Base-by-base conservation (phyloP, 1,140 invertebrate genomes). In the Trachymyrmex septentrionalis region DNA sequence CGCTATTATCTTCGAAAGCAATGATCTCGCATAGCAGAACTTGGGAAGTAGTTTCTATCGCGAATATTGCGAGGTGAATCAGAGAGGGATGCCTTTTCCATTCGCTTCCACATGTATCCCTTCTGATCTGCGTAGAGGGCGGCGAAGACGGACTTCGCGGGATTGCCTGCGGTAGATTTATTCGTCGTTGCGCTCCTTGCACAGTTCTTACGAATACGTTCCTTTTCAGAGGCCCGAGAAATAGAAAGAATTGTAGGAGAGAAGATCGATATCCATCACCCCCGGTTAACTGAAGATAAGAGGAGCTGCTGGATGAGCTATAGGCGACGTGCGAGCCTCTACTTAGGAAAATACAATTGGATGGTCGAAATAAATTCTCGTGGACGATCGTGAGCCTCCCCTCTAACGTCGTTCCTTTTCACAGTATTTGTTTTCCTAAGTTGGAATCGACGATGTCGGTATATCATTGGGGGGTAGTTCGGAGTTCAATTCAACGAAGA, bases 271-370 rank as follows among this genome's bases (percentile, higher is more conserved):
- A 93, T 94, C 90, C 90, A 93, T 94, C 92, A 94, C 90, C 87
- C 88, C 9, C 1, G 88, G 92, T 93, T 94, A 93, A 91, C 88
- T 86, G 44, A 85, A 92, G 92, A 92, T 94, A 94, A 93, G 92
- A 93, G 87, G 82, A 64, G 82, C 66, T 88, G 92, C 82, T 90
- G 87, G 91, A 92, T 93, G 92, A 92, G 87, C 89, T 91, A 91
- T 93, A 91, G 92, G 91, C 90, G 89, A 90, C 88, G 91, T 84
- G 76, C 88, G 86, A 85, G 86, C 86, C 92, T 92, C 92, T 89
- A 94, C 91, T 92, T 92, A 91, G 87, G 90, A 93, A 91, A 93
- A 92, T 93, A 93, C 91, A 93, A 93, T 93, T 93, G 90, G 88
- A 92, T 89, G 82, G 88, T 78, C 71, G 72, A 92, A 92, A 93